These are phyloP conservation scores for Carettochelys insculpta DNA, from an alignment of 2,113 vertebrate species.

Conservation along the genomic window DNA sequence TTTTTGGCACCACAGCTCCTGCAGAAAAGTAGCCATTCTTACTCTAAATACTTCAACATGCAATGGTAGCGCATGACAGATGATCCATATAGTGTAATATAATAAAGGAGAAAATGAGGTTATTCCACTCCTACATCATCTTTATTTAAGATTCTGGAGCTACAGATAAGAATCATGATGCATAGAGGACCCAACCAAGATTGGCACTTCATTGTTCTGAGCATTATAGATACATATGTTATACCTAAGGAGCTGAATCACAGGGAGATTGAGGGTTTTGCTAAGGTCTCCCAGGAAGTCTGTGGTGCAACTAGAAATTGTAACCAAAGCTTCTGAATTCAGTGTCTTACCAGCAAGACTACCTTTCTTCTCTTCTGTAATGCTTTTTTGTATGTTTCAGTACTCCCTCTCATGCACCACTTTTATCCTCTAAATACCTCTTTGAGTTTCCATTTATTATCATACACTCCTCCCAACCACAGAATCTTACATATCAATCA, in stretches of 20 bases:
- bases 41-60: background rate
- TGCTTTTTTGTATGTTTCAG: background rate
- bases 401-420: background rate
- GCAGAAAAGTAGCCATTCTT: background rate
- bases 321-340: background rate
- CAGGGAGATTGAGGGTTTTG: background rate
- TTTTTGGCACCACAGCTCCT: background rate
- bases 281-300: background rate
- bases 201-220: background rate
- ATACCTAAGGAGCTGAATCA: background rate
- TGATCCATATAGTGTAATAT: background rate
- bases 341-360: background rate
- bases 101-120: background rate
- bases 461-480: background rate
- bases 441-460: background rate
- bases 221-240: background rate
- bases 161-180: accelerated
- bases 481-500: background rate
- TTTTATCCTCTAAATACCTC: background rate
- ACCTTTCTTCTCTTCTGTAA: background rate
- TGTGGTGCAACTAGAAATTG: background rate
- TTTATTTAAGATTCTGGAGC: background rate
- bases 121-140: background rate
- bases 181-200: background rate
- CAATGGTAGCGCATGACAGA: background rate